Evolutionary conservation across 2,888 invertebrate genomes (phyloP), one percentile per base, ranked within the genome.

Genomic region (Aleiodes alternator): DNA sequence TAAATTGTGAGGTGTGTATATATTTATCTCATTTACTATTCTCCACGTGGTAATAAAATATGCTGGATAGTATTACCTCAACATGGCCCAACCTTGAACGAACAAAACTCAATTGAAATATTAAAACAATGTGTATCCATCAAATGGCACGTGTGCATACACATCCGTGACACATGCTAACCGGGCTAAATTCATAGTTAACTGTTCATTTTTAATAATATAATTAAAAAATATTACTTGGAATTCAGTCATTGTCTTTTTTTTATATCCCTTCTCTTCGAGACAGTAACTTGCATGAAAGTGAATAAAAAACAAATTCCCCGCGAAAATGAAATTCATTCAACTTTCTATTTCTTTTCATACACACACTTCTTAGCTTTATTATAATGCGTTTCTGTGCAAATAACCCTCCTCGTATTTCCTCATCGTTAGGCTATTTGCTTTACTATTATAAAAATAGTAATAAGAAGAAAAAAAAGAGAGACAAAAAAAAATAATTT

Each of bases 311-410:
- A 38, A 11, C 0, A 34, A 31, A 16, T 14, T 11, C 43, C 23
- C 34, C 23, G 48, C 23, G 64, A 64, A 64, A 64, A 64, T 64
- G 64, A 64, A 64, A 64, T 43, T 23, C 64, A 48, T 23, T 48
- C 43, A 43, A 64, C 64, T 64, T 64, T 64, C 64, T 64, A 64
- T 64, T 61, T 61, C 61, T 61, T 61, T 61, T 34, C 31, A 14
- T 38, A 61, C 38, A 43, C 43, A 43, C 43, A 11, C 43, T 43
- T 43, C 43, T 43, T 43, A 43, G 9, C 43, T 43, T 34, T 38
- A 61, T 61, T 8, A 61, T 61, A 61, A 61, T 61, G 43, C 64
- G 48, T 43, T 64, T 16, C 48, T 64, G 34, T 64, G 8, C 48
- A 64, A 43, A 64, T 43, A 64, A 16, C 16, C 16, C 48, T 43